These are phyloP conservation scores for Hozukius guyotensis DNA, from an alignment of 2,797 vertebrate species.

Conservation along the genomic window DNA sequence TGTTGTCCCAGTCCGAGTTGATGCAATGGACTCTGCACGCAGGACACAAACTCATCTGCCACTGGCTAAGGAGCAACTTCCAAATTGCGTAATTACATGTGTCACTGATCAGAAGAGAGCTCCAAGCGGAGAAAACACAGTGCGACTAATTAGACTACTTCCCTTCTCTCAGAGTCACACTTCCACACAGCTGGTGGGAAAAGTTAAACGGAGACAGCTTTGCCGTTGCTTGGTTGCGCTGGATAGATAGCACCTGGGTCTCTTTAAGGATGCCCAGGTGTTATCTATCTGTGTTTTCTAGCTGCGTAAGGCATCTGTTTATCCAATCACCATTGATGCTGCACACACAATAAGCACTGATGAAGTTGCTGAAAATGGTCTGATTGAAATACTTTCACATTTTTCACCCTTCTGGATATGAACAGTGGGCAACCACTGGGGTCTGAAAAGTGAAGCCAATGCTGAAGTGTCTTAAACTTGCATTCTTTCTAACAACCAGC, in stretches of 20 bases:
- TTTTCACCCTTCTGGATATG: not conserved
- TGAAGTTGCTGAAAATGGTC: not conserved
- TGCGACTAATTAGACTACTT: slow-evolving; percentile 52
- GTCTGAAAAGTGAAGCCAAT: too few relatives aligned
- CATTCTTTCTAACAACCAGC: too few relatives aligned
- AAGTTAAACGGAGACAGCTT: slow-evolving; percentile 56
- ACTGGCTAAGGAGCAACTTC: slow-evolving; percentile 53
- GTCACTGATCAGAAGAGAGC: slow-evolving; percentile 65
- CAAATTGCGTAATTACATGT: slow-evolving; percentile 68
- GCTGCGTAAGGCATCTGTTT: slow-evolving; percentile 8
- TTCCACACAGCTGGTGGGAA: slow-evolving; percentile 54
- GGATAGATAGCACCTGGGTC: slow-evolving; percentile 33
- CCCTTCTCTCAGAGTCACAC: slow-evolving; percentile 18
- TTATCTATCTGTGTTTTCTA: slow-evolving; percentile 7
- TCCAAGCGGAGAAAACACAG: slow-evolving; percentile 45
- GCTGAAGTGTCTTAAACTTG: too few relatives aligned
- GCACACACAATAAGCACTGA: not conserved
- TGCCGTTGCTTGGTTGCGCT: slow-evolving; percentile 15
- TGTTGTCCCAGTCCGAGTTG: slow-evolving; percentile 31
- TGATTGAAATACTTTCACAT: not conserved
- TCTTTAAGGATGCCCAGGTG: slow-evolving; percentile 29
- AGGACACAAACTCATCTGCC: slow-evolving; percentile 38
- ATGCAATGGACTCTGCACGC: slow-evolving; percentile 19
- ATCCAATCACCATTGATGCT: not conserved
- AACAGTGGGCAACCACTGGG: too few relatives aligned